Conservation (phyloP, 2,113 vertebrate genomes). For the Apteryx owenii region DNA sequence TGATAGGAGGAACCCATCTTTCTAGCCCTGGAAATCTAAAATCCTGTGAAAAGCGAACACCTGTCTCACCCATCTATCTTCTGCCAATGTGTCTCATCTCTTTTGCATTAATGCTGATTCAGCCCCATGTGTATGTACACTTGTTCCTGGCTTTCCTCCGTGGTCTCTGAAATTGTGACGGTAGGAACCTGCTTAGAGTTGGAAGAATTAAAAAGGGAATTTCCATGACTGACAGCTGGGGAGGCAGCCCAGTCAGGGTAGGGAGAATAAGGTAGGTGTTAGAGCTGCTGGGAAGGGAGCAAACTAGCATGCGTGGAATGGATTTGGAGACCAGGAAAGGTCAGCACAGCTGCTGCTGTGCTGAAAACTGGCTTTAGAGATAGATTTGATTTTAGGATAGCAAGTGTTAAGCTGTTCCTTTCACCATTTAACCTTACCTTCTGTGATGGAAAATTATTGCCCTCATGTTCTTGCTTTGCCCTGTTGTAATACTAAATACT, state of each 20-base stretch:
- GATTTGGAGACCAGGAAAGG: not conserved
- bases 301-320: not conserved
- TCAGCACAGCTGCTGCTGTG: not conserved
- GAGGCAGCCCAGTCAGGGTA: not conserved
- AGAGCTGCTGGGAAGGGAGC: not conserved
- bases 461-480: not conserved
- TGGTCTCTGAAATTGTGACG: not conserved
- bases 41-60: not conserved
- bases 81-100: not conserved
- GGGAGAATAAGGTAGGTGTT: not conserved
- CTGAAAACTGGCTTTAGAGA: not conserved
- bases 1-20: not conserved
- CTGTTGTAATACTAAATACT: constrained; percentile 19
- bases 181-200: not conserved
- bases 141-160: not conserved
- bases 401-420: not conserved
- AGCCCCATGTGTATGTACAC: accelerated
- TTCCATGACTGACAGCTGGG: not conserved
- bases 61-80: not conserved
- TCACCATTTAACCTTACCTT: not conserved
- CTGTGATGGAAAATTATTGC: constrained; percentile 63
- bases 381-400: not conserved
- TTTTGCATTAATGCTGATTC: not conserved
- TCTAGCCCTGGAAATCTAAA: not conserved
- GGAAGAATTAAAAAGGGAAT: not conserved